Evolutionary conservation across 2,888 invertebrate genomes (phyloP).

Genomic region (Drosophila affinis): DNA sequence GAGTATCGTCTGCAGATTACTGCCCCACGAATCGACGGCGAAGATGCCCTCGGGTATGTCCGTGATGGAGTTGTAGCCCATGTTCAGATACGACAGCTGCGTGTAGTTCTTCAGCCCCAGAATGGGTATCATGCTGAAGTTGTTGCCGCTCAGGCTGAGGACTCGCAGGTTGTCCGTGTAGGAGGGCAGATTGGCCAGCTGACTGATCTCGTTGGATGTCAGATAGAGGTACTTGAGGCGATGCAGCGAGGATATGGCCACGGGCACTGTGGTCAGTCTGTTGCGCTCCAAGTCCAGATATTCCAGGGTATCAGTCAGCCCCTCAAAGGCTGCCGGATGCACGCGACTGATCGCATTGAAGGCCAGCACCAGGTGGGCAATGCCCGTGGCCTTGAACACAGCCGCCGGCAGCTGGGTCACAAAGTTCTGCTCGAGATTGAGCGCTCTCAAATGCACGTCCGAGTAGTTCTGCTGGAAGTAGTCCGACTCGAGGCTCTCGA

Average conservation of each 20-base stretch:
- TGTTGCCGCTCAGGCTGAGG: constrained; percentile 92
- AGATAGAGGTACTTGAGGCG: constrained; percentile 92
- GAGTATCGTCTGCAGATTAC: constrained; percentile 91
- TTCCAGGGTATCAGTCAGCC: constrained; percentile 89
- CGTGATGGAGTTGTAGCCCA: constrained; percentile 93
- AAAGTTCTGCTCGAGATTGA: constrained; percentile 93
- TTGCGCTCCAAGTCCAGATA: constrained; percentile 94
- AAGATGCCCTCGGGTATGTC: constrained; percentile 91
- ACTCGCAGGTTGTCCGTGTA: constrained; percentile 87
- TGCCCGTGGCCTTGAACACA: constrained; percentile 88
- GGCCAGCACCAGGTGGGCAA: constrained; percentile 91
- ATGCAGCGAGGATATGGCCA: constrained; percentile 87
- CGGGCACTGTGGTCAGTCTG: constrained; percentile 88
- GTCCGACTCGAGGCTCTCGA: constrained; percentile 88
- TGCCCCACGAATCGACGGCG: constrained; percentile 88
- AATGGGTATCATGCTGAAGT: constrained; percentile 89
- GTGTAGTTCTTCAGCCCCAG: constrained; percentile 89
- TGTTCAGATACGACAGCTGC: constrained; percentile 92
- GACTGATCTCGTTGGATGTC: constrained; percentile 90
- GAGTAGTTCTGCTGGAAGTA: constrained; percentile 89
- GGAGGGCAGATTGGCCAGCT: constrained; percentile 86
- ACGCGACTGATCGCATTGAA: constrained; percentile 90
- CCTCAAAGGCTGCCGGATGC: constrained; percentile 89
- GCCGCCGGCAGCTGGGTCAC: constrained; percentile 87
- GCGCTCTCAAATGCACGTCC: constrained; percentile 87